These are phyloP conservation scores for Mallateleia sp. DNA, from an alignment of 2,888 invertebrate genomes.

Conservation along the genomic window DNA sequence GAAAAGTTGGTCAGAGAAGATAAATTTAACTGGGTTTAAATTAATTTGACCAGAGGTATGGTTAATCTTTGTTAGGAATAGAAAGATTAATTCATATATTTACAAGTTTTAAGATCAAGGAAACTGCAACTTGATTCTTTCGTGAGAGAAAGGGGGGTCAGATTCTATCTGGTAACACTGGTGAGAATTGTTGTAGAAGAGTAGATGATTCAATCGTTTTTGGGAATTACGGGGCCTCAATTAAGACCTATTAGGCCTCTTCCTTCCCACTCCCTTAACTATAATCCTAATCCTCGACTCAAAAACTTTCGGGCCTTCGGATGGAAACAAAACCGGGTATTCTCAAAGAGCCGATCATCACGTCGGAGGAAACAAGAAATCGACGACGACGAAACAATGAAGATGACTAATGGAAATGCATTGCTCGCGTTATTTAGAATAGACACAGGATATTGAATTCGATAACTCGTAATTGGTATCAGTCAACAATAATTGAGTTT, in stretches of 20 bases:
- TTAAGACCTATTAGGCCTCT: neutral
- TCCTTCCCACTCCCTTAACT: neutral
- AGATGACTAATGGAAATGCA: conserved; percentile 58
- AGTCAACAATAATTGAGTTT: conserved; percentile 78
- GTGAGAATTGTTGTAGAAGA: too few species aligned
- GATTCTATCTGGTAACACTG: too few species aligned
- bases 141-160: too few species aligned
- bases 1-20: too few species aligned
- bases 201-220: too few species aligned
- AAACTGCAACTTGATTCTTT: too few species aligned
- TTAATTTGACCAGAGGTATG: too few species aligned
- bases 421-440: conserved; percentile 60
- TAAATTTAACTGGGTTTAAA: too few species aligned
- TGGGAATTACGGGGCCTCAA: too few species aligned
- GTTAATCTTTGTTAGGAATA: neutral
- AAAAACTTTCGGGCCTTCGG: neutral
- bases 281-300: neutral
- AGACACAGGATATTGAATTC: conserved; percentile 74
- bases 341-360: neutral
- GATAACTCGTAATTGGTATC: conserved; percentile 68
- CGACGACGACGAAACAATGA: conserved; percentile 19
- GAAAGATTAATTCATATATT: neutral
- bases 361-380: neutral
- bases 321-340: neutral
- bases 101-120: neutral